Base-by-base conservation (phyloP, 2,888 invertebrate genomes). In the Herminia tarsipennalis region DNA sequence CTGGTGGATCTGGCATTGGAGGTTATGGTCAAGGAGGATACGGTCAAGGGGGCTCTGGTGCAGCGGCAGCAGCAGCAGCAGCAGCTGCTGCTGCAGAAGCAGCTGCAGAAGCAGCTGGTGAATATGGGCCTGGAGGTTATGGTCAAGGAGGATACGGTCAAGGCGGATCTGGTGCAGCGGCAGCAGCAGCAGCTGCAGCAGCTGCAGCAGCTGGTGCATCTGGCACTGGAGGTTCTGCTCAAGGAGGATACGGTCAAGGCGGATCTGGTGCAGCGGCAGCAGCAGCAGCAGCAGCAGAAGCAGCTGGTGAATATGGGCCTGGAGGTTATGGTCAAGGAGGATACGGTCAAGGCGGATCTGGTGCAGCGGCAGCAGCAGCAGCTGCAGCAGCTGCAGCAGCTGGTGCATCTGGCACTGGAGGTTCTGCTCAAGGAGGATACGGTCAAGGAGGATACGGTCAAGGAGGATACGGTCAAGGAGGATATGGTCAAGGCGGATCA, bases 151-250 rank as follows among this genome's bases (percentile, higher is more conserved):
- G 20, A 9, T 6, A 6, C 2, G 12, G 37, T 8, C 14, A 22
- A 29, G 34, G 40, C 9, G 29, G 17, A 17, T 29, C 22, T 10
- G 20, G 40, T 12, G 37, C 36, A 24, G 16, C 29, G 0, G 27
- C 25, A 13, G 37, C 39, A 10, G 20, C 35, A n/a, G 36, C 29
- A 22, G 45, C 29, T 12, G 34, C 43, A 17, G 35, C 27, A 27
- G 10, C 27, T 12, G 27, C 12, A 27, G 27, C 3, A 3, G 27
- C 2, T 5, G 24, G 5, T 5, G 24, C 24, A 24, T 4, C 42
- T 1, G 36, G 20, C 8, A 17, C 32, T 17, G 14, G 16, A 27
- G 27, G 10, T 13, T 35, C 32, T n/a, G 40, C 40, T 35, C 6
- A 10, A 20, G 43, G 38, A 41, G 22, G 9, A 8, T 10, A 25